phyloP scores from a whole-genome alignment of 2,888 invertebrate genomes.

The Aplocera efformata region DNA sequence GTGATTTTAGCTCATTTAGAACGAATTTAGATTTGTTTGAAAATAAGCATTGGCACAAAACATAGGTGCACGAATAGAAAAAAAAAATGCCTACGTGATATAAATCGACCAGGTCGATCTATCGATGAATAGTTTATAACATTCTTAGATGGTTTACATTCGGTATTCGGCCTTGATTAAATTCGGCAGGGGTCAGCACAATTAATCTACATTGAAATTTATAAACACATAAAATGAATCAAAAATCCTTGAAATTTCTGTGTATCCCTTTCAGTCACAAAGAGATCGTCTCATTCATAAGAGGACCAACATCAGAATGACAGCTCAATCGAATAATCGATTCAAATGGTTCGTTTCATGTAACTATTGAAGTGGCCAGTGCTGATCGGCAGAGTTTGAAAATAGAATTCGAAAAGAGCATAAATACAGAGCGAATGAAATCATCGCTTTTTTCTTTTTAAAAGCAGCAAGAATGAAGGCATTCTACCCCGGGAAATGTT shows the following conservation, averaged over 20 bases:
- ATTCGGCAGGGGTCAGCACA: no score
- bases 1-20: slow-evolving; percentile 10
- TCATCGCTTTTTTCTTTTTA: slow-evolving; percentile 1
- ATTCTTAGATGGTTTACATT: no score
- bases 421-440: slow-evolving; percentile 33
- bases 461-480: no score
- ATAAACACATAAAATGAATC: no score
- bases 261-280: background rate
- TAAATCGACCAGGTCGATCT: no score
- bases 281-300: slow-evolving; percentile 38
- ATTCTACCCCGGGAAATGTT: no score
- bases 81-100: no score
- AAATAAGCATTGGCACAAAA: slow-evolving; percentile 3
- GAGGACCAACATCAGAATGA: slow-evolving; percentile 53
- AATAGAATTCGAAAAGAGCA: slow-evolving; percentile 59
- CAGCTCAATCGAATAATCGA: slow-evolving; percentile 65
- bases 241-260: no score
- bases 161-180: no score
- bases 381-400: slow-evolving; percentile 49
- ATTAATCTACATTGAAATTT: no score
- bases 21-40: background rate
- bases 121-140: no score
- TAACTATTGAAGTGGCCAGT: slow-evolving; percentile 54
- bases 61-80: no score
- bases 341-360: slow-evolving; percentile 47